Evolutionary conservation across 2,113 vertebrate species (phyloP).

Genomic region (Siniperca chuatsi): DNA sequence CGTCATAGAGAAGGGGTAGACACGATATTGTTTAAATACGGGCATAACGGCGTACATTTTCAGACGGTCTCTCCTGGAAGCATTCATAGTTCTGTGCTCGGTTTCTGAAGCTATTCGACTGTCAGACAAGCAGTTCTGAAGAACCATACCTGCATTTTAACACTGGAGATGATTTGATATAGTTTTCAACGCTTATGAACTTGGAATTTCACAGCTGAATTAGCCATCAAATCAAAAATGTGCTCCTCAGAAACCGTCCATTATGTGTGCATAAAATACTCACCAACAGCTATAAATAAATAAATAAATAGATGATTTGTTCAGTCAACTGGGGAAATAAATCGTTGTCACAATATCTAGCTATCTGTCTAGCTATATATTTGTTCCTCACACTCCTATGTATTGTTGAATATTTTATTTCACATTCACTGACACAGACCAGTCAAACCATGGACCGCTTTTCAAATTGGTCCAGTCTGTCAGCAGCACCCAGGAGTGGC

Average conservation of each 20-base stretch:
- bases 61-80: too few species aligned
- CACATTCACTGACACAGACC: too few species aligned
- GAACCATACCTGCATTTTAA: too few species aligned
- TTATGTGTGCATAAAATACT: not conserved
- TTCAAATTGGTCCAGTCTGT: too few species aligned
- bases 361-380: not conserved
- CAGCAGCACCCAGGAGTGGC: too few species aligned
- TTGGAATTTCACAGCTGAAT: not conserved
- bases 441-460: too few species aligned
- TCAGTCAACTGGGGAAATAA: too few species aligned
- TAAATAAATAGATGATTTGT: not conserved
- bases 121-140: not conserved
- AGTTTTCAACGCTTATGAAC: not conserved
- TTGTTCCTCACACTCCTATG: not conserved
- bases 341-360: not conserved
- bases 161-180: not conserved
- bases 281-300: not conserved
- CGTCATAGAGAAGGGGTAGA: too few species aligned
- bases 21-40: too few species aligned
- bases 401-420: too few species aligned
- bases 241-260: not conserved
- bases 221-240: slow-evolving; percentile 3
- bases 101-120: not conserved
- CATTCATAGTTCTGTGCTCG: too few species aligned
- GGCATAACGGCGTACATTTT: too few species aligned